Evolutionary conservation across 1,140 invertebrate species (phyloP).

Genomic region (Melipona quadrifasciata): DNA sequence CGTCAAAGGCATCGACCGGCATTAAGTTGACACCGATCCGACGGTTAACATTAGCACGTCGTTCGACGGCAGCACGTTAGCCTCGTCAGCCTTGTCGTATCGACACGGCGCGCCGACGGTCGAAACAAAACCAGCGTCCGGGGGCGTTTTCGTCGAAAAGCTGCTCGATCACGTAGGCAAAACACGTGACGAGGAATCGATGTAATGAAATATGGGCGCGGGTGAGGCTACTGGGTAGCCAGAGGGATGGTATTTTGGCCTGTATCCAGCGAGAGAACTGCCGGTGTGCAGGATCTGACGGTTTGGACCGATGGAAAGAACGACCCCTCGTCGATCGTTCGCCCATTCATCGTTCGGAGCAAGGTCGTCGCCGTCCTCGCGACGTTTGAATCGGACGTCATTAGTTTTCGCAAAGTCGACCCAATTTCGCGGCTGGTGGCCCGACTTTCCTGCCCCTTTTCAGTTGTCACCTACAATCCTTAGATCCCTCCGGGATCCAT

Average conservation of each 20-base stretch:
- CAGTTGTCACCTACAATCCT: not conserved
- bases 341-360: conserved; percentile 45
- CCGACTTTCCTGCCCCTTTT: conserved; percentile 5
- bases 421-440: conserved; percentile 40
- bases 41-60: too few species aligned
- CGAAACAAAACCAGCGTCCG: not conserved
- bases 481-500: not conserved
- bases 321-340: conserved; percentile 42
- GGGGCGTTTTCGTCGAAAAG: not conserved
- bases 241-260: conserved; percentile 20
- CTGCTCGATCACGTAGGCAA: conserved; percentile 42
- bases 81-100: conserved; percentile 9
- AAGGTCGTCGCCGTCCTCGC: conserved; percentile 27
- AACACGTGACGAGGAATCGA: conserved; percentile 52
- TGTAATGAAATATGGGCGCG: conserved; percentile 42
- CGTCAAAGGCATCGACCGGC: conserved; percentile 16
- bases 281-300: conserved; percentile 15
- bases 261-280: conserved; percentile 34
- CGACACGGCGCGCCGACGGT: not conserved
- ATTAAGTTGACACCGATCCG: conserved; percentile 1
- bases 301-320: conserved; percentile 31
- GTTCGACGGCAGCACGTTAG: not conserved
- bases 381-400: conserved; percentile 57
- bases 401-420: conserved; percentile 64
- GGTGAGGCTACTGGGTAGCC: not conserved